A percentile compares a stretch with the other conserved stretches of the same genome.
These are phyloP conservation scores for Listrodromus nycthemerus DNA, from an alignment of 2,888 invertebrate species.

Conservation along the genomic window DNA sequence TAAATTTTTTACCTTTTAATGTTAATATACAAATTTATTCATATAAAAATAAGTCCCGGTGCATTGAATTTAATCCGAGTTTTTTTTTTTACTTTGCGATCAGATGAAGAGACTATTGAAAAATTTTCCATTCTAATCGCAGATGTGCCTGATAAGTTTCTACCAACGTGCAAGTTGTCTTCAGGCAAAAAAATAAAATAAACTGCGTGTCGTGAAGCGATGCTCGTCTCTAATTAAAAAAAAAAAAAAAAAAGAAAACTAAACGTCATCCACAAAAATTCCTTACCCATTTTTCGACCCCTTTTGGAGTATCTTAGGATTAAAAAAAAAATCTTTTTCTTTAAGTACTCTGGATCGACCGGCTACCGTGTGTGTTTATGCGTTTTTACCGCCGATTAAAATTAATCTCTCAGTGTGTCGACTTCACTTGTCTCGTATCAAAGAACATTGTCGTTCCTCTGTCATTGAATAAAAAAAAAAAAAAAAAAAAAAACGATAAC, in stretches of 20 bases:
- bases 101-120: too few species aligned
- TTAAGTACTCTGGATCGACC: too few species aligned
- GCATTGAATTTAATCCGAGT: too few species aligned
- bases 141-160: neutral
- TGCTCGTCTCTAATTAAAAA: neutral
- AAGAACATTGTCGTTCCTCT: conserved; percentile 10
- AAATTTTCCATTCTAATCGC: too few species aligned
- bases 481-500: too few species aligned
- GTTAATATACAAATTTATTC: too few species aligned
- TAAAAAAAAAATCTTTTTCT: too few species aligned
- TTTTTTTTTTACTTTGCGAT: too few species aligned
- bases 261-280: neutral
- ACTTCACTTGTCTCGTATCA: conserved; percentile 16
- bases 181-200: neutral
- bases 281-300: conserved; percentile 1
- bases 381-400: neutral
- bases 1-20: too few species aligned
- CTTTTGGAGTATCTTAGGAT: neutral
- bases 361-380: too few species aligned
- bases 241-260: neutral
- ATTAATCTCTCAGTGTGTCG: neutral
- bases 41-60: too few species aligned
- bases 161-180: neutral
- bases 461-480: neutral
- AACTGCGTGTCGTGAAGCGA: neutral